Base-by-base conservation (phyloP, 2,113 vertebrate genomes). In the Mastomys natalensis region DNA sequence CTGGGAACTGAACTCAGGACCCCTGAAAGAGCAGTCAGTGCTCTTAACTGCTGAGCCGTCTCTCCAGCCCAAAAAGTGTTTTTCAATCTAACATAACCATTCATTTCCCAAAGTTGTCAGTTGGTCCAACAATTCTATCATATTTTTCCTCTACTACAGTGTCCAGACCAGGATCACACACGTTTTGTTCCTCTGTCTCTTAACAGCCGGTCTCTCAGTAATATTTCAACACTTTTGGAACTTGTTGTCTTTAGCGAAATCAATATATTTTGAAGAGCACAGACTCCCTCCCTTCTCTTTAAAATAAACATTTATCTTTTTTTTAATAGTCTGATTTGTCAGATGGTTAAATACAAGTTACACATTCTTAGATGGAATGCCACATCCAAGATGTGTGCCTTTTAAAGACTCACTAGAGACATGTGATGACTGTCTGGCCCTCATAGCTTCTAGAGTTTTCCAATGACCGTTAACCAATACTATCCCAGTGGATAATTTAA, bases 281-380 rank as follows among this genome's bases (percentile, higher is more conserved):
- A 34, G 48, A 4, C 3, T 2, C 16, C 0, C 1, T 21, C 1
- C 4, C 0, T n/a, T 45, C 4, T n/a, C 22, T 87, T 40, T 60
- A 34, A 91, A 70, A 68, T 82, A 58, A n/a, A n/a, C 12, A 45
- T 29, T 90, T 31, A 29, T 78, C 31, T 68, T 15, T 76, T 87
- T 62, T 70, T 58, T 5, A 43, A 64, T 84, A 74, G 43, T 84
- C 55, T 53, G 87, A 84, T 55, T 5, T 62, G n/a, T 40, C 45
- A 76, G 15, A 37, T 40, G n/a, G 22, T 58, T 70, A 58, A 17
- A 80, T 48, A 37, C 40, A 81, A n/a, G 40, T 40, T 77, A 13
- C 40, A 19, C 15, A 2, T 76, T 85, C 88, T 68, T 77, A 60
- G 10, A 55, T n/a, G 48, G 4, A 51, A 48, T 77, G 40, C 66